Evolutionary conservation across 1,140 invertebrate species (phyloP).

Genomic region (Bombus fervidus): DNA sequence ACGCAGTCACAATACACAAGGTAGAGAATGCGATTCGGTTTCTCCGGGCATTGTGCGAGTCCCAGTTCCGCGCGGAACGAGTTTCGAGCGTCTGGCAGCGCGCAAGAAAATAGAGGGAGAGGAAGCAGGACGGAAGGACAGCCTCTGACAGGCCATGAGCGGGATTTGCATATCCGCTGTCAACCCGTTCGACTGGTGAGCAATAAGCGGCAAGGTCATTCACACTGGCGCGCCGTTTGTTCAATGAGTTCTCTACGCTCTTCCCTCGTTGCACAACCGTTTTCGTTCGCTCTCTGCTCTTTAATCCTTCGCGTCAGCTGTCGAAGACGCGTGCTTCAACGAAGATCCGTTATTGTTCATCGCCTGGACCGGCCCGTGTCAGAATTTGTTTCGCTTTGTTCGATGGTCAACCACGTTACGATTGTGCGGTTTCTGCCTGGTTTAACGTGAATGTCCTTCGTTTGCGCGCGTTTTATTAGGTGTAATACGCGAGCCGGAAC

Average conservation of each 20-base stretch:
- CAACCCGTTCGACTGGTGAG: conserved; percentile 69
- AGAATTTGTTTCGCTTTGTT: neutral
- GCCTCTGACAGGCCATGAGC: conserved; percentile 58
- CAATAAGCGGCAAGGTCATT: conserved; percentile 74
- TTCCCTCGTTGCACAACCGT: conserved; percentile 2
- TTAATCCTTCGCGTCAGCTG: conserved; percentile 44
- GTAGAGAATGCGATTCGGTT: conserved; percentile 3
- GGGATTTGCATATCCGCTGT: conserved; percentile 80
- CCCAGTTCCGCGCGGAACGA: conserved; percentile 64
- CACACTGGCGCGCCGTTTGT: conserved; percentile 69
- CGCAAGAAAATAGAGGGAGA: conserved; percentile 27
- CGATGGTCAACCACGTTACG: neutral
- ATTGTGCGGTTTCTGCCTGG: conserved; percentile 6
- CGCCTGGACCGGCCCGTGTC: too few relatives aligned
- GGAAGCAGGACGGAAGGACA: conserved; percentile 27
- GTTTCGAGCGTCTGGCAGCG: conserved; percentile 62
- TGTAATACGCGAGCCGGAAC: neutral
- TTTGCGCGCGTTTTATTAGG: neutral
- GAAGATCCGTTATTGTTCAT: neutral
- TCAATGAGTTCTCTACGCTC: conserved; percentile 68
- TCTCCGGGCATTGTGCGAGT: conserved; percentile 20
- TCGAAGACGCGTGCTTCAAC: conserved; percentile 16
- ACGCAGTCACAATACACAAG: neutral
- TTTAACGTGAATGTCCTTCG: neutral
- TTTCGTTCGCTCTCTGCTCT: conserved; percentile 32